phyloP scores from a whole-genome alignment of 2,797 vertebrate genomes.

The Falco biarmicus region DNA sequence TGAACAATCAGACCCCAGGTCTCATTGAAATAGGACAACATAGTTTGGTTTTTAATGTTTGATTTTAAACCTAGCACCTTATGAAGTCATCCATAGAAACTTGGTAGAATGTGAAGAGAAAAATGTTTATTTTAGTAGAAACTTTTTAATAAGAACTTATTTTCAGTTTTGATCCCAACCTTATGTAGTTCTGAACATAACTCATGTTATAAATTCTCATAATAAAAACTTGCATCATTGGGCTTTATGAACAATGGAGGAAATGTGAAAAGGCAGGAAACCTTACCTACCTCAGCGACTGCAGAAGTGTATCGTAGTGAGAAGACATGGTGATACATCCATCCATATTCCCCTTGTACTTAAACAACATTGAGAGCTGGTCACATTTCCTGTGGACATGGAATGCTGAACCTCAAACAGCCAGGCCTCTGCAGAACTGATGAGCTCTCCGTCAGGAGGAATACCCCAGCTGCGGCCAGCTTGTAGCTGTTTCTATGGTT shows the following conservation, averaged over 20 bases:
- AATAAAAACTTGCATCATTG: background rate
- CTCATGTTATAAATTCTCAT: background rate
- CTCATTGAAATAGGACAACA: background rate
- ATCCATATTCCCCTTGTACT: background rate
- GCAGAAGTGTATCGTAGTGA: background rate
- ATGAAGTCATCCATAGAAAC: background rate
- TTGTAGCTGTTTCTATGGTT: slow-evolving; percentile 36
- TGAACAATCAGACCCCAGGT: background rate
- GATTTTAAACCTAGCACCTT: background rate
- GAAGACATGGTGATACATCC: background rate
- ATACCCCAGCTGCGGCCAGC: background rate
- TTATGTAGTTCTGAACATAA: background rate
- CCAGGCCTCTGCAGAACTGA: background rate
- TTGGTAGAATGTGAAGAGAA: background rate
- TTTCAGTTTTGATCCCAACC: background rate
- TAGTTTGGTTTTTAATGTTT: background rate
- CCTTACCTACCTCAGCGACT: background rate
- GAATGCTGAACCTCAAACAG: background rate
- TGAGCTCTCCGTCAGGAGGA: background rate
- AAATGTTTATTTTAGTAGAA: background rate
- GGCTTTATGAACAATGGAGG: background rate
- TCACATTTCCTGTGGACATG: background rate
- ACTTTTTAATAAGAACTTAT: background rate
- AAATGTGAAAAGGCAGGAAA: background rate
- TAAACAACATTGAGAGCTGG: background rate